Conservation (phyloP, 2,797 vertebrate genomes). For the Clarias fuscus region DNA sequence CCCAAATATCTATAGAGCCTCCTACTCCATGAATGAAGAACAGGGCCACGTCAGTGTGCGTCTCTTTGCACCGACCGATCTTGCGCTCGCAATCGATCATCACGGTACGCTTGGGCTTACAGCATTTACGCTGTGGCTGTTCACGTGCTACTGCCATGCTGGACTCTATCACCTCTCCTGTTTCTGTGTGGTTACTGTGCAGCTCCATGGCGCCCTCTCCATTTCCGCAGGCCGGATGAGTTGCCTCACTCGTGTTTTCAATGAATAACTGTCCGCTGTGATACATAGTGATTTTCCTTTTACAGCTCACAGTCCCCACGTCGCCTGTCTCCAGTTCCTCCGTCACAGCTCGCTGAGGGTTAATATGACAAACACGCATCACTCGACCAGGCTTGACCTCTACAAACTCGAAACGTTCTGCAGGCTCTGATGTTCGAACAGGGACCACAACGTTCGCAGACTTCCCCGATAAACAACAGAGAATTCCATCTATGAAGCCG, state of each 20-base stretch:
- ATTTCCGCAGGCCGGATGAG: constrained; percentile 74
- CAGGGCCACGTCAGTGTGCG: constrained; percentile 85
- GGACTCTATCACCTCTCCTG: constrained; percentile 36
- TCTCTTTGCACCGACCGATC: constrained; percentile 87
- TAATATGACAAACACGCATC: constrained; percentile 82
- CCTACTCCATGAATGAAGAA: constrained; percentile 98
- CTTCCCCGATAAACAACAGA: constrained; percentile 89
- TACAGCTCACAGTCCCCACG: constrained; percentile 81
- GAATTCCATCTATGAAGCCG: constrained; percentile 83
- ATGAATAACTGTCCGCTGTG: constrained; percentile 90
- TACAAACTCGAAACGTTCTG: constrained; percentile 89
- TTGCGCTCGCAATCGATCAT: constrained; percentile 88
- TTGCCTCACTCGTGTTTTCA: constrained; percentile 84
- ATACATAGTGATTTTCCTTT: constrained; percentile 89
- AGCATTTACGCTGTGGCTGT: constrained; percentile 65
- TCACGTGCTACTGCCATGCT: constrained; percentile 54
- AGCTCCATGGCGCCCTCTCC: constrained; percentile 71
- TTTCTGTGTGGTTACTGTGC: constrained; percentile 59
- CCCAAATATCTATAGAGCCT: constrained; percentile 95
- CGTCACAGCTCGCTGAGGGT: constrained; percentile 66
- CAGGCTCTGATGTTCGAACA: constrained; percentile 79
- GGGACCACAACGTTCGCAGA: constrained; percentile 84
- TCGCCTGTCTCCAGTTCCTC: constrained; percentile 63
- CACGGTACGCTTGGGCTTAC: constrained; percentile 87
- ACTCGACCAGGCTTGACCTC: constrained; percentile 94